A percentile compares a stretch with the other conserved stretches of the same genome.
These are phyloP conservation scores for Cuculus canorus DNA, from an alignment of 2,797 vertebrate species.

Conservation along the genomic window DNA sequence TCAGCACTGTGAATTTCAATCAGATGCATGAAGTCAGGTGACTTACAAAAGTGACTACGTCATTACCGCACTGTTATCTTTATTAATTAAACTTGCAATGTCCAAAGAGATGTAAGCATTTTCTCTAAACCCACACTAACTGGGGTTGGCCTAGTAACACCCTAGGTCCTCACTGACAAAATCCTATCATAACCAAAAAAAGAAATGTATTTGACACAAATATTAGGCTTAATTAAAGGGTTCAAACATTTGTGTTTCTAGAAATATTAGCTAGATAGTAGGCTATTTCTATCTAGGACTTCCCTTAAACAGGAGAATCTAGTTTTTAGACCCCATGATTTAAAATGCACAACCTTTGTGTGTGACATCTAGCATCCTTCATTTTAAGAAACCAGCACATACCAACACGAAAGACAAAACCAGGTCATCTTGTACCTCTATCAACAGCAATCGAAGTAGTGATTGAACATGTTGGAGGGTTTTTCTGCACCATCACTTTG, in stretches of 20 bases:
- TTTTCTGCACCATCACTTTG: not conserved
- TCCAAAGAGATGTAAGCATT: conserved; percentile 7
- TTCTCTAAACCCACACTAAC: not conserved
- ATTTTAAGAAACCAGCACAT: not conserved
- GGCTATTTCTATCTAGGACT: not conserved
- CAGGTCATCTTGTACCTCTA: not conserved
- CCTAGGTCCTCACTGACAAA: not conserved
- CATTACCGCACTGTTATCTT: not conserved
- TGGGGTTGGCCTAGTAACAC: not conserved
- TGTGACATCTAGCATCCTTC: not conserved
- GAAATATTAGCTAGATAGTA: not conserved
- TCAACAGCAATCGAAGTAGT: not conserved
- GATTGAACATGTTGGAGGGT: not conserved
- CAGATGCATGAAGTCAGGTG: not conserved
- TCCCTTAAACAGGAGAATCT: not conserved
- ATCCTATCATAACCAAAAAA: not conserved
- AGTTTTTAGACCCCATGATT: not conserved
- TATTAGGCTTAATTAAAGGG: not conserved
- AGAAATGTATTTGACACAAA: not conserved
- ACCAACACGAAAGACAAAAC: not conserved
- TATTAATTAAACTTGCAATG: not conserved
- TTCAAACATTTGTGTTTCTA: not conserved
- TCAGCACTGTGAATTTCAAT: not conserved
- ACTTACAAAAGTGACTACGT: not conserved
- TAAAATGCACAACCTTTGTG: not conserved